These are phyloP conservation scores for Cinara cedri DNA, from an alignment of 2,888 invertebrate species.

Conservation along the genomic window DNA sequence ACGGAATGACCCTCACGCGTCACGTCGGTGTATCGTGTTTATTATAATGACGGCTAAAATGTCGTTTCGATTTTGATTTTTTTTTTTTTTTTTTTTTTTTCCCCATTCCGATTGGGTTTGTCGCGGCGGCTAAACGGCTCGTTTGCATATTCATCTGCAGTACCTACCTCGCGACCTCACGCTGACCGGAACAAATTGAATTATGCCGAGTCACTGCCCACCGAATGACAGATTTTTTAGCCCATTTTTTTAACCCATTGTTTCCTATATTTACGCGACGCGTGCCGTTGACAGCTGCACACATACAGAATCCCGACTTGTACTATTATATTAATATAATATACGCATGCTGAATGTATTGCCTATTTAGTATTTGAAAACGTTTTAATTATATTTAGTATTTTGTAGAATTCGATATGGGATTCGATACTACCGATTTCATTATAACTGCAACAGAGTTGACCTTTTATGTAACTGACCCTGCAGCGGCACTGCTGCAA, in stretches of 20 bases:
- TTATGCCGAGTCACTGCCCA: constrained; percentile 53
- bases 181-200: constrained; percentile 56
- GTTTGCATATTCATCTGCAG: neutral
- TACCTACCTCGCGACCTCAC: constrained; percentile 26
- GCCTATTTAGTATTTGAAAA: constrained; percentile 27
- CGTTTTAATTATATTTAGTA: constrained; percentile 20
- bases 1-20: constrained; percentile 45
- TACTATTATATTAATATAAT: too few relatives aligned
- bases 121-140: constrained; percentile 47
- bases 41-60: constrained; percentile 49
- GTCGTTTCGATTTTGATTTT: constrained; percentile 27
- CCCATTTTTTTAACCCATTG: constrained; percentile 18
- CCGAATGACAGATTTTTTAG: constrained; percentile 41
- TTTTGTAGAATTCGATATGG: too few relatives aligned
- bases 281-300: constrained; percentile 53
- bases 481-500: too few relatives aligned
- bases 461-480: too few relatives aligned
- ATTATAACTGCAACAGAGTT: too few relatives aligned
- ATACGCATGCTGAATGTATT: neutral
- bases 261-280: constrained; percentile 35
- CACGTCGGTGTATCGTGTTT: constrained; percentile 18
- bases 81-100: neutral
- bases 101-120: constrained; percentile 30
- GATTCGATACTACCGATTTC: too few relatives aligned
- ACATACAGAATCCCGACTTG: constrained; percentile 3